phyloP scores from a whole-genome alignment of 2,113 vertebrate species.

The Aldabrachelys gigantea region DNA sequence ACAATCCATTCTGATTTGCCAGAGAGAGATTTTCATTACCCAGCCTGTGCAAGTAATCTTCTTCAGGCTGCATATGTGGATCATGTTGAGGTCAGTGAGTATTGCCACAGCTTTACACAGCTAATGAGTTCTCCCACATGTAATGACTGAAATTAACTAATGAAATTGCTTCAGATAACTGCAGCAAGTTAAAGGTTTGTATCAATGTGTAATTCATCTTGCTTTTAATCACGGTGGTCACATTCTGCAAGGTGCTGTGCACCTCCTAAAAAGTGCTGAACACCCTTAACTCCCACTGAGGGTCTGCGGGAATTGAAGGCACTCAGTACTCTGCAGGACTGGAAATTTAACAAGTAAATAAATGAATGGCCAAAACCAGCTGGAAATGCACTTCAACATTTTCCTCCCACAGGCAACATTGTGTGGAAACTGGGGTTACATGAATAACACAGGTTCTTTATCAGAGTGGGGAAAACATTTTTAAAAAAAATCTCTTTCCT shows the following conservation, averaged over 20 bases:
- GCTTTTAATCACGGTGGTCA: neutral
- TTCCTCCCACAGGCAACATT: neutral
- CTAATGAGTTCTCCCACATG: conserved; percentile 25
- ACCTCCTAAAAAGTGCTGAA: neutral
- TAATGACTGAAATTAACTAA: conserved; percentile 40
- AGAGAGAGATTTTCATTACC: neutral
- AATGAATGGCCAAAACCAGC: neutral
- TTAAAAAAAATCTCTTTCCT: neutral
- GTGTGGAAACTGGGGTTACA: neutral
- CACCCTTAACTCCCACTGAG: rapidly evolving
- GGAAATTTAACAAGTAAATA: neutral
- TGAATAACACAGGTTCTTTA: neutral
- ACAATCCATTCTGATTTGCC: neutral
- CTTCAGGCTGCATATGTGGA: neutral
- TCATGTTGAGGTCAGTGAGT: neutral
- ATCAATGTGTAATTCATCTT: neutral
- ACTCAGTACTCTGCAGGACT: neutral
- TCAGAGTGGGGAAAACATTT: neutral
- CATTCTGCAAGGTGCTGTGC: conserved; percentile 17
- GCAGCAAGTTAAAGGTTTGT: neutral
- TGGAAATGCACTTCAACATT: neutral
- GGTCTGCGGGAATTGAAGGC: neutral
- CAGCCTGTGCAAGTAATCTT: conserved; percentile 12
- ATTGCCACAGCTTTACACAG: neutral
- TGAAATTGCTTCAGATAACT: conserved; percentile 12